Evolutionary conservation across 2,888 invertebrate species (phyloP).

Genomic region (Scaptomyza caliginosa): DNA sequence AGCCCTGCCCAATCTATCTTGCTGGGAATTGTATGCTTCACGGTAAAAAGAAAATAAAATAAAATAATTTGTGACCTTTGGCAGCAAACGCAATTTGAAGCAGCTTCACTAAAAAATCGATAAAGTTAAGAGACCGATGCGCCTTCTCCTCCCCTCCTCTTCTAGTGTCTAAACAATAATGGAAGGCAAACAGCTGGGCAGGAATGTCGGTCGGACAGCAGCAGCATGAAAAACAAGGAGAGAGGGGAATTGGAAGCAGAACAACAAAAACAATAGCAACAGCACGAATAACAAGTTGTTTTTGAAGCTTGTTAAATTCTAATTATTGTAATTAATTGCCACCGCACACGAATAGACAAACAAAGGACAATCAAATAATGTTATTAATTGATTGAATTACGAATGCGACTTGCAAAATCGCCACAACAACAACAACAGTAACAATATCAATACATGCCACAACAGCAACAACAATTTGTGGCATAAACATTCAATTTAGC

Average conservation of each 20-base stretch:
- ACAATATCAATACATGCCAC: not conserved
- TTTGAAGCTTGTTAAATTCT: slow-evolving; percentile 68
- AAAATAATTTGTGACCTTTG: slow-evolving; percentile 71
- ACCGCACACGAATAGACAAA: slow-evolving; percentile 50
- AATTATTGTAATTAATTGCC: slow-evolving; percentile 76
- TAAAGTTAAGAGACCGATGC: slow-evolving; percentile 9
- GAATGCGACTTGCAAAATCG: slow-evolving; percentile 72
- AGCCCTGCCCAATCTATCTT: not conserved
- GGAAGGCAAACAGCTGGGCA: slow-evolving; percentile 61
- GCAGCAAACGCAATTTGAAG: slow-evolving; percentile 56
- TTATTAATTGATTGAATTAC: slow-evolving; percentile 77
- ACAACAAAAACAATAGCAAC: not conserved
- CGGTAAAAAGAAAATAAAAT: slow-evolving; percentile 37
- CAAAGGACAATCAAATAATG: slow-evolving; percentile 70
- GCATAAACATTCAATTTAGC: slow-evolving; percentile 45
- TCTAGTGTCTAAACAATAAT: slow-evolving; percentile 32
- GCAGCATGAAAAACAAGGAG: slow-evolving; percentile 1
- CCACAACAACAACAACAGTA: slow-evolving; percentile 7
- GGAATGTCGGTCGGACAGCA: slow-evolving; percentile 22
- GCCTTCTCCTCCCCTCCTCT: not conserved
- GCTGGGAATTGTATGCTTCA: slow-evolving; percentile 58
- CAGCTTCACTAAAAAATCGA: slow-evolving; percentile 42
- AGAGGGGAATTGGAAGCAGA: not conserved
- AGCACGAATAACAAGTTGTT: slow-evolving; percentile 48
- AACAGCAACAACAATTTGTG: slow-evolving; percentile 39